A percentile compares a stretch with the other conserved stretches of the same genome.
Conservation (phyloP, 2,797 vertebrate species). For the Erpetoichthys calabaricus region DNA sequence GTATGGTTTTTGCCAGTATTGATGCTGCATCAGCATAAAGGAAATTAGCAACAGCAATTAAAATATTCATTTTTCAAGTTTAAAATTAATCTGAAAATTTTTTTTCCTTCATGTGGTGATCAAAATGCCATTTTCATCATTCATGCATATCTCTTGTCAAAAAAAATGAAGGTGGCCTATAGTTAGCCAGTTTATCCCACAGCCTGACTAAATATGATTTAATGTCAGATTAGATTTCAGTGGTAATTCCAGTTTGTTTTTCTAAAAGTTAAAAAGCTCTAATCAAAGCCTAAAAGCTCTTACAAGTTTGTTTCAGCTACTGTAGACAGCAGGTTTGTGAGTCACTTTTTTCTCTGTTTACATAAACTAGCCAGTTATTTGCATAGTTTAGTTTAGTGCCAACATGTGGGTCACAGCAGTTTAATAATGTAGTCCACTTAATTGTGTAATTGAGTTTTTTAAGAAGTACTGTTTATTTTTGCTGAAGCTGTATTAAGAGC, state of each 20-base stretch:
- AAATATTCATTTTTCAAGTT: no score
- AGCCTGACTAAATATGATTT: constrained; percentile 24
- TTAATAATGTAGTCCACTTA: constrained; percentile 34
- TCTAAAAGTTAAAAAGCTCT: constrained; percentile 37
- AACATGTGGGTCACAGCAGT: constrained; percentile 40
- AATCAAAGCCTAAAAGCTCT: constrained; percentile 36
- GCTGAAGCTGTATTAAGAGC: constrained; percentile 26
- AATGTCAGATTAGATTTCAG: constrained; percentile 28
- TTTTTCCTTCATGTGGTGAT: no score
- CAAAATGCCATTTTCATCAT: no score
- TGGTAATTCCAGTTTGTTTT: constrained; percentile 43
- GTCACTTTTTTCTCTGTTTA: constrained; percentile 38
- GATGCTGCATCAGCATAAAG: no score
- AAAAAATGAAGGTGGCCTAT: constrained; percentile 30
- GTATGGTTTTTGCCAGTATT: no score
- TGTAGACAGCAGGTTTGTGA: constrained; percentile 26
- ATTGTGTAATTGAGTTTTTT: constrained; percentile 36
- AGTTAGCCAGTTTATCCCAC: constrained; percentile 17
- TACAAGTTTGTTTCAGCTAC: constrained; percentile 38
- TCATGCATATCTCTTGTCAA: not conserved
- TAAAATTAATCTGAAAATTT: no score
- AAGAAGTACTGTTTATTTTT: constrained; percentile 38
- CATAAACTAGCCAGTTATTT: constrained; percentile 41
- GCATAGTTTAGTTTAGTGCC: constrained; percentile 37
- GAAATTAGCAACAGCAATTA: no score